These are phyloP conservation scores for Bufotes viridis DNA, from an alignment of 2,797 vertebrate species.

Conservation along the genomic window DNA sequence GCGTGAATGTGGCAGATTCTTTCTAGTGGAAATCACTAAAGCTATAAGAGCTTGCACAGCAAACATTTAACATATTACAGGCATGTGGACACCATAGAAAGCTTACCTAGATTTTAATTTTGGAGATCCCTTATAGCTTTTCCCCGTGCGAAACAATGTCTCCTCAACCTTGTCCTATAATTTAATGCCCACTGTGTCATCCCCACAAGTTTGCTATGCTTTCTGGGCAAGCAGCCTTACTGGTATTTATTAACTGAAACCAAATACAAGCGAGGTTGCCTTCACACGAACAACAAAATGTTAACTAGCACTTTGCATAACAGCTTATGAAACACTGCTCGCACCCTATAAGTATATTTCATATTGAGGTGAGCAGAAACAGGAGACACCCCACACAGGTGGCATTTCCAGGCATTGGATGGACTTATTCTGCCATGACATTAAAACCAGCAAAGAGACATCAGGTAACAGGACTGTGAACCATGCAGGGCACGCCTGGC, in stretches of 20 bases:
- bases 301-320: background rate
- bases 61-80: background rate
- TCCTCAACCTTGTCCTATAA: background rate
- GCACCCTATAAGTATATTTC: background rate
- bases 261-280: constrained; percentile 71
- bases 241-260: constrained; percentile 80
- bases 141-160: background rate
- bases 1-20: background rate
- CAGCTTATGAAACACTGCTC: background rate
- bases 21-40: background rate
- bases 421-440: background rate
- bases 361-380: background rate
- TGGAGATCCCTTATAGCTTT: background rate
- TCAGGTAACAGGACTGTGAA: background rate
- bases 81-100: background rate
- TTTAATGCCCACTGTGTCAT: constrained; percentile 12
- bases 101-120: background rate
- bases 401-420: background rate
- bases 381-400: background rate
- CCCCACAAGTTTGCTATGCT: constrained; percentile 31
- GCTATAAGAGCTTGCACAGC: background rate
- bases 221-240: constrained; percentile 56
- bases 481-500: background rate
- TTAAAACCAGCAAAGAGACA: background rate
- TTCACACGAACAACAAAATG: constrained; percentile 4